Base-by-base conservation (phyloP, 2,888 invertebrate genomes). In the Blastobasis adustella region DNA sequence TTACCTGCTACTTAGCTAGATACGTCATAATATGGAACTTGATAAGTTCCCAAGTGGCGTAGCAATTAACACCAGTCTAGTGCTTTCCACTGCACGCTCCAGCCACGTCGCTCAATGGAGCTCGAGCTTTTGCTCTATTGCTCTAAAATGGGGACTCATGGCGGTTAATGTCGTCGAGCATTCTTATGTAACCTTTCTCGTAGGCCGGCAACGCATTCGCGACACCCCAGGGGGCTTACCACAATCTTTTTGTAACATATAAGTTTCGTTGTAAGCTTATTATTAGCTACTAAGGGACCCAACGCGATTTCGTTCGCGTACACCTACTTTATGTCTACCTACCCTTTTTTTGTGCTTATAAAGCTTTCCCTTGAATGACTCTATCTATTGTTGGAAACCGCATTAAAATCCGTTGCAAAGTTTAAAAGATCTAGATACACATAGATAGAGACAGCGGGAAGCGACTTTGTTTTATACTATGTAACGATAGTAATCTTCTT, bases 31-130 rank as follows among this genome's bases (percentile, higher is more conserved):
- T 23, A 37, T 23, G 38, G 23, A 49, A 49, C 49, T 40, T 10
- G 37, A 44, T 41, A 44, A 49, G 44, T 49, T 10, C 41, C 37
- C 43, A 44, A 49, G 37, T 49, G 38, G 44, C 49, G 43, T 41
- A 37, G 42, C 48, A 39, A 49, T 49, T 49, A 49, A 44, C 49
- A 44, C 43, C 49, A 5, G 45, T 45, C 23, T 45, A 45, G 23
- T 9, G 46, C 46, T 38, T 46, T 38, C 38, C n/a, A 7, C n/a
- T 38, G 38, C 39, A 10, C 10, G 37, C 5, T 6, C 1, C 1
- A 6, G 43, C 43, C 43, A 43, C 8, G 43, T 43, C n/a, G 9
- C n/a, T 9, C 10, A 43, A n/a, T 43, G 5, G n/a, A 23, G 23
- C 23, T 23, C 23, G 23, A 23, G 23, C 23, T 23, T 23, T 23